Evolutionary conservation across 2,113 vertebrate species (phyloP).

Genomic region (Rousettus leschenaultii): DNA sequence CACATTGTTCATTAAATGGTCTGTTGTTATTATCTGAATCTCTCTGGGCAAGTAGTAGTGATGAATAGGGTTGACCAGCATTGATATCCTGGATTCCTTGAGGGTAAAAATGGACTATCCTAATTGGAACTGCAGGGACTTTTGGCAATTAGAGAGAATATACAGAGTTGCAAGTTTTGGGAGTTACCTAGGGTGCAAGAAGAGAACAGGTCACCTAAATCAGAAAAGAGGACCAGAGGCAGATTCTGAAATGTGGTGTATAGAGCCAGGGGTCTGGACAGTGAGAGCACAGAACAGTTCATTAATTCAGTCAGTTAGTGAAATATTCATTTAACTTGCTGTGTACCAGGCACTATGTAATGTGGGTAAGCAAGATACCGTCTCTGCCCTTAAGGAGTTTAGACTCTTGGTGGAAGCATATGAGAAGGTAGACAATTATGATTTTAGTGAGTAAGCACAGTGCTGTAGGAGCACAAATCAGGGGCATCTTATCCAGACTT

Average conservation of each 20-base stretch:
- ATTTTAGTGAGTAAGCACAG: neutral
- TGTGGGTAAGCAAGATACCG: neutral
- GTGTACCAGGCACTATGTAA: neutral
- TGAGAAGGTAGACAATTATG: constrained; percentile 9
- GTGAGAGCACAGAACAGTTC: neutral
- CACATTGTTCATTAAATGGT: neutral
- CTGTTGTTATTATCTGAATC: neutral
- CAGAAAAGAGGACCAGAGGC: constrained; percentile 1
- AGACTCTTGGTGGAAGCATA: neutral
- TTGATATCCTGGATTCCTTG: neutral
- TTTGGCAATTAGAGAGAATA: neutral
- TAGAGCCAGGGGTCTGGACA: neutral
- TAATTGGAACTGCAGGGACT: neutral
- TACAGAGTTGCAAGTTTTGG: neutral
- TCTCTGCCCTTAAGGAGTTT: neutral
- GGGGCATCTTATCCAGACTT: neutral
- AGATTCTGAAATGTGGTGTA: neutral
- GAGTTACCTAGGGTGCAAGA: neutral
- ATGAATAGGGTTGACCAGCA: neutral
- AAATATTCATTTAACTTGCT: neutral
- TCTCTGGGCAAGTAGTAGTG: neutral
- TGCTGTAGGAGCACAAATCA: neutral
- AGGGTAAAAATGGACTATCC: neutral
- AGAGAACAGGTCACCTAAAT: neutral
- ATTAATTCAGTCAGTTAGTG: constrained; percentile 1